These are phyloP conservation scores for Latrodectus geometricus DNA, from an alignment of 1,140 invertebrate species.

Conservation along the genomic window DNA sequence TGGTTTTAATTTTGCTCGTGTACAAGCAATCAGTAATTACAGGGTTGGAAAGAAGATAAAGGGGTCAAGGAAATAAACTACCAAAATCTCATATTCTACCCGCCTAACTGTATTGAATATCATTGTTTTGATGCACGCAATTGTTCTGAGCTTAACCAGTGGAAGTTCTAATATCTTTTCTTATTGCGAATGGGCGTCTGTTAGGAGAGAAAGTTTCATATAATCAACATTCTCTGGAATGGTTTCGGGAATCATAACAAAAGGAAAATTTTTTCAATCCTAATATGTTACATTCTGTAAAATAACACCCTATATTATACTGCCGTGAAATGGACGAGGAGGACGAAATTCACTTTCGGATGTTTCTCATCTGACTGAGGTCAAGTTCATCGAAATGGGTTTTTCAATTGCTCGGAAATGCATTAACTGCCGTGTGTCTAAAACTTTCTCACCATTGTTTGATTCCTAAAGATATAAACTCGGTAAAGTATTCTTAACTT, in stretches of 20 bases:
- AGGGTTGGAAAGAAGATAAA: neutral
- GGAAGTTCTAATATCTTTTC: neutral
- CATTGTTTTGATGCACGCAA: constrained; percentile 7
- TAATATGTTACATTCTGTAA: neutral
- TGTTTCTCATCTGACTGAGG: neutral
- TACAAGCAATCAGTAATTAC: constrained; percentile 9
- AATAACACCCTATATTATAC: neutral
- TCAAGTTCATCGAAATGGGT: constrained; percentile 10
- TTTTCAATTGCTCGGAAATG: neutral
- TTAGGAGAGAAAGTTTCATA: neutral
- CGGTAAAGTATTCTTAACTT: neutral
- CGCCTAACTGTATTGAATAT: constrained; percentile 5
- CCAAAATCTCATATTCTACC: neutral
- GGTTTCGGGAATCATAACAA: constrained; percentile 11
- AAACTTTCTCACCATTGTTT: constrained; percentile 33
- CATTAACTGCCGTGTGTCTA: neutral
- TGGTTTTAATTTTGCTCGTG: neutral
- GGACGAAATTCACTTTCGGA: neutral
- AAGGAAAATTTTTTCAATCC: neutral
- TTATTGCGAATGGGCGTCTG: constrained; percentile 12
- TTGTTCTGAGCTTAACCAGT: constrained; percentile 4
- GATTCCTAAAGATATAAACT: neutral
- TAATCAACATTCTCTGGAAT: neutral
- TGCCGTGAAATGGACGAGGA: neutral
- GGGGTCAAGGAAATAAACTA: constrained; percentile 20